A percentile compares a stretch with the other conserved stretches of the same genome.
Evolutionary conservation across 2,888 invertebrate species (phyloP).

Genomic region (Nemurella pictetii): DNA sequence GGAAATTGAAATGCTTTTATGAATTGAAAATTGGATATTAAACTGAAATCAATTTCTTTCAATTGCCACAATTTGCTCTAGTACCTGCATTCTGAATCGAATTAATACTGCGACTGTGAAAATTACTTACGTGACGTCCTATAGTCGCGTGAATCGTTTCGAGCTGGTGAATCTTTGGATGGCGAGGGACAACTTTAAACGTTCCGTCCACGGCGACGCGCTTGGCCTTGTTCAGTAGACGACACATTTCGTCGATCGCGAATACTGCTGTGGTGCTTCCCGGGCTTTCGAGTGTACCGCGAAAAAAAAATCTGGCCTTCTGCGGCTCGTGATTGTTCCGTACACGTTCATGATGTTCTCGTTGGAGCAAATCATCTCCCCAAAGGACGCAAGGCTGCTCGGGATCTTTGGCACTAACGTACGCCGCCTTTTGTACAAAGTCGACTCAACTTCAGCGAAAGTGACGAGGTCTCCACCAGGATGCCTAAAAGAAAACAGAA

Average conservation of each 20-base stretch:
- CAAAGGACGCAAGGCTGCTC: neutral
- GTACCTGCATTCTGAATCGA: no score
- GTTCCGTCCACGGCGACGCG: neutral
- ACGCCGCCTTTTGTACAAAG: slow-evolving; percentile 10
- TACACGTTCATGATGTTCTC: neutral
- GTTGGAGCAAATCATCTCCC: neutral
- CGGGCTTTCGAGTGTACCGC: neutral
- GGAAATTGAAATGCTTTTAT: no score
- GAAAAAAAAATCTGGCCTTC: neutral
- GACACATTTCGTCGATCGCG: neutral
- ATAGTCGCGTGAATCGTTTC: neutral
- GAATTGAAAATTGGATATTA: no score
- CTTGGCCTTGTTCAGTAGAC: neutral
- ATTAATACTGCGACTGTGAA: no score
- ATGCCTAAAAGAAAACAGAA: neutral
- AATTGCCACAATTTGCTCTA: no score
- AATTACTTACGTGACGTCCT: neutral
- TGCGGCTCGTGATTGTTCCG: neutral
- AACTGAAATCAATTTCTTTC: no score
- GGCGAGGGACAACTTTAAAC: neutral
- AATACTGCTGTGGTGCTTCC: neutral
- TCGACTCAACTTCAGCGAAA: neutral
- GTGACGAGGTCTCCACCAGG: neutral
- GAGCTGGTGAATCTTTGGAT: neutral
- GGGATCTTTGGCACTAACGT: neutral